Percentiles rank a stretch among this genome's conserved stretches.
Conservation (phyloP, 2,113 vertebrate genomes). For the Amphilophus citrinellus region DNA sequence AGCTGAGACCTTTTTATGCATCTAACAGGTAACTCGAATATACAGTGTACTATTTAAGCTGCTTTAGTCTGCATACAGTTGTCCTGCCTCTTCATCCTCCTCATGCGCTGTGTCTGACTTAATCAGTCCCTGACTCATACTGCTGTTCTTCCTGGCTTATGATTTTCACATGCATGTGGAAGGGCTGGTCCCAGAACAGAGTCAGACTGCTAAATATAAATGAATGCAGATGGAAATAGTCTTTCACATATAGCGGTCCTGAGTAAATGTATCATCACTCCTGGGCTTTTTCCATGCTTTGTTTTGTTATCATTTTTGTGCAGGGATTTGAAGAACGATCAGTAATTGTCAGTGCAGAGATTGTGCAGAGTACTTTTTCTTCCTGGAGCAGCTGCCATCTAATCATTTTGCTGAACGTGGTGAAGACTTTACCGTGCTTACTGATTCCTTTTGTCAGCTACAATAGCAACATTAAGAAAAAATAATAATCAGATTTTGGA, state of each 20-base stretch:
- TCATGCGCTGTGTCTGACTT: not conserved
- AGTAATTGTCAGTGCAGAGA: rapidly evolving
- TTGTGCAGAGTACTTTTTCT: not conserved
- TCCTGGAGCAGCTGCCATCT: no score
- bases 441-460: not conserved
- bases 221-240: not conserved
- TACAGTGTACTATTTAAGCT: not conserved
- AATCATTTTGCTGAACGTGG: no score
- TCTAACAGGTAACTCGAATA: rapidly evolving
- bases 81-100: not conserved
- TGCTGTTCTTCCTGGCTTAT: not conserved
- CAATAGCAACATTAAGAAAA: not conserved
- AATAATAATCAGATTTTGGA: not conserved
- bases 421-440: not conserved
- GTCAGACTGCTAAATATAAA: not conserved
- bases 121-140: not conserved
- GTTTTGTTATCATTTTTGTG: not conserved
- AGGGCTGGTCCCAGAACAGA: not conserved
- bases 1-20: not conserved
- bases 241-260: not conserved
- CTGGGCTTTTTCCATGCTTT: not conserved
- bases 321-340: rapidly evolving
- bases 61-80: not conserved
- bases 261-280: not conserved
- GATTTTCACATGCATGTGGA: not conserved